Percentiles rank a stretch among this genome's conserved stretches.
phyloP scores from a whole-genome alignment of 2,888 invertebrate species.

The Aporophyla lueneburgensis region DNA sequence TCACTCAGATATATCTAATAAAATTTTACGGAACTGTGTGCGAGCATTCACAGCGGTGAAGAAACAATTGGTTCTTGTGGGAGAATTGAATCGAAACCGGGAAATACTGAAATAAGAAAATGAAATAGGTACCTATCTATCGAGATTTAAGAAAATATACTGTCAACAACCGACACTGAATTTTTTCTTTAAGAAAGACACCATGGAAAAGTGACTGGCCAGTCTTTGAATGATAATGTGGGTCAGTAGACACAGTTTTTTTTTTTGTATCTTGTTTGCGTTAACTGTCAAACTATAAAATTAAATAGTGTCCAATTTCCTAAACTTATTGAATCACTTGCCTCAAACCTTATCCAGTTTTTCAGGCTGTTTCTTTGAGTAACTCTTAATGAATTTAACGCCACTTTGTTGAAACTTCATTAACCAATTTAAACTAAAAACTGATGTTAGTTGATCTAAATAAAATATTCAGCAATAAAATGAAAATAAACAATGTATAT shows the following conservation, averaged over 20 bases:
- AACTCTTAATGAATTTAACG: conserved; percentile 3
- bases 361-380: not conserved
- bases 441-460: not conserved
- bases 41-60: conserved; percentile 34
- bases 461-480: not conserved
- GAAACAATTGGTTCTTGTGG: conserved; percentile 39
- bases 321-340: conserved; percentile 6
- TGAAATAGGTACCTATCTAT: conserved; percentile 12
- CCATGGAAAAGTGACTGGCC: not conserved
- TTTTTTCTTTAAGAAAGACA: not conserved
- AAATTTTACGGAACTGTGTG: conserved; percentile 39
- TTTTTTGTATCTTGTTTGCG: not conserved
- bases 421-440: conserved; percentile 10
- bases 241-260: not conserved
- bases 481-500: not conserved
- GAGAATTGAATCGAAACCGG: conserved; percentile 22
- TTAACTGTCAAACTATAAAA: not conserved
- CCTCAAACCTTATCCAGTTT: not conserved
- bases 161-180: not conserved
- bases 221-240: not conserved
- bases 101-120: conserved; percentile 32
- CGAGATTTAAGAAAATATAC: conserved; percentile 20
- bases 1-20: conserved; percentile 36
- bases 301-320: not conserved
- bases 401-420: conserved; percentile 24